Evolutionary conservation across 2,888 invertebrate species (phyloP).

Genomic region (Bellardia pandia): DNA sequence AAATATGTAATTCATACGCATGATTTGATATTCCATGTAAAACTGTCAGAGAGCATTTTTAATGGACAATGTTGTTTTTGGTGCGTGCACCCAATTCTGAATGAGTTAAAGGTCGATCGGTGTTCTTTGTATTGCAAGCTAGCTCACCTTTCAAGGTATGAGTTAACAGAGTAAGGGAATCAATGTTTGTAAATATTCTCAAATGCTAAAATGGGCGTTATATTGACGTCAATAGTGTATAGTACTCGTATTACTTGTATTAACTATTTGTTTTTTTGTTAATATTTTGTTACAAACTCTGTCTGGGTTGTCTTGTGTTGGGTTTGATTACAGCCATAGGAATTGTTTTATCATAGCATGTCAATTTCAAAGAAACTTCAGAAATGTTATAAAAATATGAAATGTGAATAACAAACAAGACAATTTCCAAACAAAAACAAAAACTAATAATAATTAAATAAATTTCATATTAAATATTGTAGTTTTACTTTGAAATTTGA

Average conservation of each 20-base stretch:
- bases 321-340: not conserved
- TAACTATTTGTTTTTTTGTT: not conserved
- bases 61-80: slow-evolving; percentile 38
- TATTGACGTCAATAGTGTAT: slow-evolving; percentile 27
- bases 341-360: not conserved
- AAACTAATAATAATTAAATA: not conserved
- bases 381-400: slow-evolving; percentile 23
- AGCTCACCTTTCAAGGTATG: not conserved
- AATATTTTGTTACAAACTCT: not conserved
- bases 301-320: no score
- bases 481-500: not conserved
- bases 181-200: not conserved
- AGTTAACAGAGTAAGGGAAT: not conserved
- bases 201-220: slow-evolving; percentile 30
- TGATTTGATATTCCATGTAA: slow-evolving; percentile 46
- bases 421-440: not conserved
- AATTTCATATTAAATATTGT: not conserved
- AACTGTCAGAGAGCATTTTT: slow-evolving; percentile 36
- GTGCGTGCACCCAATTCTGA: slow-evolving; percentile 59
- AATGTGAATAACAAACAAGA: slow-evolving; percentile 5
- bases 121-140: not conserved
- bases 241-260: not conserved
- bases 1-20: slow-evolving; percentile 54
- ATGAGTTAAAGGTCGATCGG: slow-evolving; percentile 55
- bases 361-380: not conserved